Base-by-base conservation (phyloP, 2,797 vertebrate species). In the Gobionotothen gibberifrons region DNA sequence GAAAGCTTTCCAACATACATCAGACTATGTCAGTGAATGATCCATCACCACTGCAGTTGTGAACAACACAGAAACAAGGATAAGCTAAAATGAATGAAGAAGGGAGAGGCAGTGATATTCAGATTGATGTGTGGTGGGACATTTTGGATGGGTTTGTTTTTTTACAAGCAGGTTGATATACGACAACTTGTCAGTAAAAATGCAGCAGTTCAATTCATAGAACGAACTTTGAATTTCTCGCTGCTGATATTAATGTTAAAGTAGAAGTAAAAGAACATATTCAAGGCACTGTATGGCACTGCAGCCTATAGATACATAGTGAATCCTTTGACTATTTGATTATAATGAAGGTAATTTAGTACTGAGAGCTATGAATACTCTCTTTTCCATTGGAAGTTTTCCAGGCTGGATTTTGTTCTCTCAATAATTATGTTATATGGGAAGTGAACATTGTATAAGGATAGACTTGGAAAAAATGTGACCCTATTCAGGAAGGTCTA, bases 1-100 rank as follows among this genome's bases (percentile, higher is more conserved):
- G 69, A 85, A 79, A 58, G 68, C 72, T 66, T 81, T 68, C 17
- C 43, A 44, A 72, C 72, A 69, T 76, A 79, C 81, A 83, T 55
- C 21, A 53, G 51, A 76, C 67, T 69, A 43, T 55, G 63, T 63
- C 79, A 74, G 4, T 14, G 63, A 85, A 58, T 36, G 55, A 78
- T 49, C 49, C 42, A 26, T 11, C 4, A 10, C 63, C 69, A 53
- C n/a, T 40, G 53, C 53, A 39, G 52, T 65, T 76, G 78, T 44
- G 54, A 79, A 47, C 64, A 52, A 36, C 5, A 36, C 29, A 12
- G 63, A 74, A 54, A 62, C 39, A 10, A 4, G 15, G 58, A 84
- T 42, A 46, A 74, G 42, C 21, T 63, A 12, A 58, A 79, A 53
- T 53, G 40, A 69, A 44, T 60, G 21, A 66, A 54, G 47, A 39